Conservation (phyloP, 2,113 vertebrate species). For the Terrapene triunguis region DNA sequence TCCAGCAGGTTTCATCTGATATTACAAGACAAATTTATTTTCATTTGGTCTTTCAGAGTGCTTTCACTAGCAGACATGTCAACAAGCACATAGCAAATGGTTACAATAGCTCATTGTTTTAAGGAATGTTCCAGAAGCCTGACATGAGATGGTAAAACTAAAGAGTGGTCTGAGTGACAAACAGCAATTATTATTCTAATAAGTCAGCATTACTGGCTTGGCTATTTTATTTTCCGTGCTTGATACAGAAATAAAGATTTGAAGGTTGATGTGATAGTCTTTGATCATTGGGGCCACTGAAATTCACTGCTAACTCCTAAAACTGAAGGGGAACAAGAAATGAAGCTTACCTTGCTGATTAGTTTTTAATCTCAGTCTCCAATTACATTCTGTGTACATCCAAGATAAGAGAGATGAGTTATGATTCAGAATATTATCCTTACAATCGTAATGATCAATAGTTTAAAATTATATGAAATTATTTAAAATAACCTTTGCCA, state of each 20-base stretch:
- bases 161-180: neutral
- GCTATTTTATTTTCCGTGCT: neutral
- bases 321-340: neutral
- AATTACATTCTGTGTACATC: neutral
- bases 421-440: neutral
- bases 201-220: neutral
- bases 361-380: neutral
- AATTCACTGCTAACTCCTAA: conserved; percentile 14
- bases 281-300: neutral
- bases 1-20: neutral
- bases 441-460: neutral
- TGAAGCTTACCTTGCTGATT: neutral
- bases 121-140: neutral
- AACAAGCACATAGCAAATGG: too few species aligned
- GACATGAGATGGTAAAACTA: neutral
- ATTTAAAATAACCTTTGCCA: accelerated
- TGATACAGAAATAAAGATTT: neutral
- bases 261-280: neutral
- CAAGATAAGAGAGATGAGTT: neutral
- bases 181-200: neutral
- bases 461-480: conserved; percentile 14
- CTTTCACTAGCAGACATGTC: neutral
- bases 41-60: neutral
- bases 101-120: neutral
- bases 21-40: neutral